These are phyloP conservation scores for Corvus hawaiiensis DNA, from an alignment of 2,113 vertebrate species.

Conservation along the genomic window DNA sequence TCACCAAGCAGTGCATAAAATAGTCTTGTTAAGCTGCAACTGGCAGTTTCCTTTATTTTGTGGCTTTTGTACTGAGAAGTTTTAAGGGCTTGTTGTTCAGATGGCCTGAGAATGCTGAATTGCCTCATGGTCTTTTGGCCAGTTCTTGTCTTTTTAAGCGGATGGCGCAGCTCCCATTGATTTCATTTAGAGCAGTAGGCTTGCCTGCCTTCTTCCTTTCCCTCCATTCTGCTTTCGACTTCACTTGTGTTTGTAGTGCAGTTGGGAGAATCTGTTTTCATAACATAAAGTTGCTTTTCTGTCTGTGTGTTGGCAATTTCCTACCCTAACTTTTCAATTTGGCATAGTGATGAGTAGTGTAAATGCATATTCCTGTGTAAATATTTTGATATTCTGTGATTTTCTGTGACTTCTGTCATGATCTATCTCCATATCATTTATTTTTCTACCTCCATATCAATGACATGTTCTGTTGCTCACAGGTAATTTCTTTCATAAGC, in stretches of 20 bases:
- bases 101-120: constrained; percentile 23
- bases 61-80: background rate
- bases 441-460: background rate
- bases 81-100: constrained; percentile 21
- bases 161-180: background rate
- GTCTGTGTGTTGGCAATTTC: background rate
- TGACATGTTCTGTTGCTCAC: background rate
- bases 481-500: background rate
- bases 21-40: background rate
- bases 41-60: background rate
- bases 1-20: background rate
- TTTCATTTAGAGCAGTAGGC: background rate
- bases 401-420: background rate
- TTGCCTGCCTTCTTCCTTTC: background rate
- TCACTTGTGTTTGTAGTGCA: background rate
- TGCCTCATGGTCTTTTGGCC: constrained; percentile 18
- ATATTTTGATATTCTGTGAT: background rate
- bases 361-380: background rate
- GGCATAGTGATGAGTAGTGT: background rate
- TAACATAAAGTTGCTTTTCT: background rate
- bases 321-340: background rate
- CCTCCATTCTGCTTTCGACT: constrained; percentile 18
- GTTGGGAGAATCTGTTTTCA: background rate
- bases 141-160: background rate
- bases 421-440: background rate